These are phyloP conservation scores for Galemys pyrenaicus DNA, from an alignment of 2,113 vertebrate species.

Conservation along the genomic window DNA sequence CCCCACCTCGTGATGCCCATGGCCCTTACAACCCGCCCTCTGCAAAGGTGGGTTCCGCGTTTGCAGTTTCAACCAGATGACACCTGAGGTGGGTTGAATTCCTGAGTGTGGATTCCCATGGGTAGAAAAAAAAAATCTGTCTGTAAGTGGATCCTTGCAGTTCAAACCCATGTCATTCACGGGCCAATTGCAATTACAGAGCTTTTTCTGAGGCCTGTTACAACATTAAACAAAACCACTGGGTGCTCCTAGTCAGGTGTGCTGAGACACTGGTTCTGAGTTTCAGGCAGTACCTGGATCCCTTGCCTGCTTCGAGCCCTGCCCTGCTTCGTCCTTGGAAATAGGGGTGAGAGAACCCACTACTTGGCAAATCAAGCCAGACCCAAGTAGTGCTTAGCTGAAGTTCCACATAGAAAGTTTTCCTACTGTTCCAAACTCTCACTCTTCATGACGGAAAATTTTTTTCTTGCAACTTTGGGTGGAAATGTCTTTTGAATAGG, in stretches of 20 bases:
- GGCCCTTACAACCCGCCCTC: background rate
- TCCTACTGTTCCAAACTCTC: background rate
- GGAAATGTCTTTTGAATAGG: background rate
- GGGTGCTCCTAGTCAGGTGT: background rate
- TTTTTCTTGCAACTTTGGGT: background rate
- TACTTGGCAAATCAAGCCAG: background rate
- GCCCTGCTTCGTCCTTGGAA: background rate
- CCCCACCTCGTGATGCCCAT: background rate
- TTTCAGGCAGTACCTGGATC: rapidly evolving
- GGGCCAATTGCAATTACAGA: background rate
- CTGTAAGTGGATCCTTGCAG: too few species aligned
- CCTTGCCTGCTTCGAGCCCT: background rate
- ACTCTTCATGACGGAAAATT: background rate
- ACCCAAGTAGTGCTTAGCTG: background rate
- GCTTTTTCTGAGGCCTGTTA: background rate
- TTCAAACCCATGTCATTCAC: too few species aligned
- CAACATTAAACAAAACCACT: background rate
- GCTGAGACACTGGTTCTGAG: background rate
- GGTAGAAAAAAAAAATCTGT: too few species aligned
- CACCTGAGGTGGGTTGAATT: background rate
- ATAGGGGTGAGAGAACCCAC: background rate
- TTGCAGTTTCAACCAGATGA: background rate
- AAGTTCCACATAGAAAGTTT: background rate
- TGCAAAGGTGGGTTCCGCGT: too few species aligned
- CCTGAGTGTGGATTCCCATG: background rate